Conservation (phyloP, 2,888 invertebrate species). For the Entomobrya multifasciata region DNA sequence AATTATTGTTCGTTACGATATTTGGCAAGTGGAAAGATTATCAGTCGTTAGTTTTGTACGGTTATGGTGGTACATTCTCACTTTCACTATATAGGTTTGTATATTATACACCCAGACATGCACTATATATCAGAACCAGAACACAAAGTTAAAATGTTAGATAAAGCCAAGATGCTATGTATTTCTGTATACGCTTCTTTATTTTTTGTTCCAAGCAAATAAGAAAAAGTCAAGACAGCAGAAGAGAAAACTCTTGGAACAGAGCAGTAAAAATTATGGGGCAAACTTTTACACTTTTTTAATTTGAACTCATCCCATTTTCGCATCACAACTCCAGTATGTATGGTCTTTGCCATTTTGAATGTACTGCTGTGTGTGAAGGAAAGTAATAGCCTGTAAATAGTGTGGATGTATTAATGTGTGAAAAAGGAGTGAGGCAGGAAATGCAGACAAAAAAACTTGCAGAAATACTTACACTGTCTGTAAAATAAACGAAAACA, state of each 20-base stretch:
- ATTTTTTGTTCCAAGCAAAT: conserved; percentile 9
- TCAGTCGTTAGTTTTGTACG: conserved; percentile 35
- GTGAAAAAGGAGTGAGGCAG: conserved; percentile 23
- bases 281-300: conserved; percentile 70
- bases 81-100: background rate
- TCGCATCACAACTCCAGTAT: conserved; percentile 18
- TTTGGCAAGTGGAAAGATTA: conserved; percentile 71
- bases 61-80: background rate
- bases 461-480: background rate
- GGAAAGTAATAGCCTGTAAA: background rate
- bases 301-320: conserved; percentile 59
- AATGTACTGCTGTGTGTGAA: too few species aligned
- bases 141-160: conserved; percentile 24
- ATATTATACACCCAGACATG: background rate
- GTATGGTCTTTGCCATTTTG: conserved; percentile 35
- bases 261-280: conserved; percentile 64
- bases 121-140: too few species aligned
- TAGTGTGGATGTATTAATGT: conserved; percentile 44
- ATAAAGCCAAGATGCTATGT: conserved; percentile 19
- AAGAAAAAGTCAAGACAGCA: conserved; percentile 38
- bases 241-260: background rate
- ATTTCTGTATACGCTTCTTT: conserved; percentile 18
- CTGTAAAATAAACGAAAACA: too few species aligned
- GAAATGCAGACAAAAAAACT: background rate
- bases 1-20: conserved; percentile 65